Conservation (phyloP, 1,140 invertebrate genomes). For the Rhagoletis pomonella region DNA sequence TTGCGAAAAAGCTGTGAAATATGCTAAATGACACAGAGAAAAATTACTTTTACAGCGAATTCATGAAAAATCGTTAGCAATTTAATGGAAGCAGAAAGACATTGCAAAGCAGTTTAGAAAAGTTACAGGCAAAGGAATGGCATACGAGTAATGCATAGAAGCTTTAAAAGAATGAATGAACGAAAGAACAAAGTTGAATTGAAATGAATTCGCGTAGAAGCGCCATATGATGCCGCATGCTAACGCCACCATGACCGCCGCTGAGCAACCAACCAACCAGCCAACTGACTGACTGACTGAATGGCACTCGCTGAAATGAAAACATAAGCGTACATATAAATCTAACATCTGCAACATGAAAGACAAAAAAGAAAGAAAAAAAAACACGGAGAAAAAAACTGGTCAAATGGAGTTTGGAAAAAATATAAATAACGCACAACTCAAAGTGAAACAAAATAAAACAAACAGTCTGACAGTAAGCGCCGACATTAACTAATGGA, state of each 20-base stretch:
- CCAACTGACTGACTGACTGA: conserved; percentile 21
- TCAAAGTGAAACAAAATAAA: conserved; percentile 46
- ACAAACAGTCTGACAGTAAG: conserved; percentile 53
- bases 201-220: not conserved
- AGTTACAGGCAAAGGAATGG: not conserved
- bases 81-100: not conserved
- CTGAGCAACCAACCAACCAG: not conserved
- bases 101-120: not conserved
- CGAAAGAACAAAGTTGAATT: not conserved
- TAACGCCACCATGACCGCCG: too few species aligned
- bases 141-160: not conserved
- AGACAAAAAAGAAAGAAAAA: not conserved
- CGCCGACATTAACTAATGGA: conserved; percentile 56
- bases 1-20: not conserved
- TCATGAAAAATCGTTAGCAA: conserved; percentile 10
- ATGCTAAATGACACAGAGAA: conserved; percentile 9
- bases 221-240: not conserved
- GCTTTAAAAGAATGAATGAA: conserved; percentile 3
- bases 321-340: conserved; percentile 25
- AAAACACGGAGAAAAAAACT: not conserved
- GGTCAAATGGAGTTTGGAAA: not conserved
- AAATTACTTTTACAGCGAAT: conserved; percentile 9
- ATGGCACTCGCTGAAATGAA: conserved; percentile 3
- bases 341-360: conserved; percentile 1
- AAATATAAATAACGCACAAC: conserved; percentile 44